A percentile compares a stretch with the other conserved stretches of the same genome.
Conservation (phyloP, 1,140 invertebrate genomes). For the Lucilia sericata region DNA sequence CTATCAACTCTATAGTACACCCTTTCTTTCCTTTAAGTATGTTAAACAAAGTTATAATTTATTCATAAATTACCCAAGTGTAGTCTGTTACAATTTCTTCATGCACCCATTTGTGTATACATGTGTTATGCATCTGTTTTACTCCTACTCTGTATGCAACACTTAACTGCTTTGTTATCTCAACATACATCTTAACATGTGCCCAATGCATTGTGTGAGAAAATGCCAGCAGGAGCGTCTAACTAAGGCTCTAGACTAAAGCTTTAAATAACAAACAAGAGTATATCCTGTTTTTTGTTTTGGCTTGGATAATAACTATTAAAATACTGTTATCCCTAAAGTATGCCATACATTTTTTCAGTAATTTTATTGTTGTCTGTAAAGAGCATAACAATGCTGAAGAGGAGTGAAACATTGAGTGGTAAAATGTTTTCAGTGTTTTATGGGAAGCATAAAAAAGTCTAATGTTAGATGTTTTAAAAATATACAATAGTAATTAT, state of each 20-base stretch:
- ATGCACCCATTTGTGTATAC: no score
- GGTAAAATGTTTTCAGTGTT: no score
- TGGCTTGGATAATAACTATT: no score
- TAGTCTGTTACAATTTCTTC: no score
- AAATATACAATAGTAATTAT: no score
- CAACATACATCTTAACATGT: neutral
- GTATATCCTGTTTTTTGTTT: neutral
- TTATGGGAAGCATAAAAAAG: no score
- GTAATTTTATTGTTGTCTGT: no score
- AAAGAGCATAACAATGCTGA: no score
- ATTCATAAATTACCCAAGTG: neutral
- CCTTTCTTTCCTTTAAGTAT: neutral
- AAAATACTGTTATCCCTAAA: no score
- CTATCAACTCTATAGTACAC: neutral
- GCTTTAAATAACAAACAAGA: neutral
- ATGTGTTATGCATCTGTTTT: neutral
- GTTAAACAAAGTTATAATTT: constrained; percentile 9
- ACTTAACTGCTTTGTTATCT: neutral
- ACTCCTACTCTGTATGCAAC: neutral
- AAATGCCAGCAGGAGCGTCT: neutral
- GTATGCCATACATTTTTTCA: no score
- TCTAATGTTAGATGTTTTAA: no score
- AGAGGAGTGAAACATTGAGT: no score
- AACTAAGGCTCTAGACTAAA: neutral
- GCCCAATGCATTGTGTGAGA: neutral